Evolutionary conservation across 1,140 invertebrate genomes (phyloP), one percentile per base, ranked within the genome.

Genomic region (Drosophila bocqueti): DNA sequence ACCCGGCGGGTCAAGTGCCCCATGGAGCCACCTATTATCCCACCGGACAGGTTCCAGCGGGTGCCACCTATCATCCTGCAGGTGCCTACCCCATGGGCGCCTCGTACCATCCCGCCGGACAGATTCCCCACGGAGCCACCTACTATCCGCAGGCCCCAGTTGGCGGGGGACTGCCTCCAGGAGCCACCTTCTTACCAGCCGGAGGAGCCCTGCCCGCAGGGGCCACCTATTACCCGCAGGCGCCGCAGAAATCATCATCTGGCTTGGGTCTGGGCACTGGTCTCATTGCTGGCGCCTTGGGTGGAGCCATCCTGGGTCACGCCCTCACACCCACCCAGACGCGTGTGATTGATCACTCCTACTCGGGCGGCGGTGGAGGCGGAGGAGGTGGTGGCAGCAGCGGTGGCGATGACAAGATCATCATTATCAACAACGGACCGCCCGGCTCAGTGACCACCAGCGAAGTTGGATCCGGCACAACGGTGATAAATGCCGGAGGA

Each of bases 401-500:
- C 24, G 79, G 81, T 2, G 75, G 67, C 36, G 86, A 90, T 5
- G 91, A 93, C 58, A 89, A 85, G 46, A 90, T 92, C 29, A 92
- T 92, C 8, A 93, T 92, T 18, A 93, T 93, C 8, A 93, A 92
- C 62, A 93, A 92, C 58, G 86, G 86, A 57, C 91, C 91, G 3
- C 90, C 91, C 11, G 91, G 90, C 47, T 85, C 83, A 11, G 92
- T 92, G 45, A 83, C 92, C 63, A 84, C 92, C n/a, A 69, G 77
- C 2, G 65, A 81, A 31, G 76, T 76, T 5, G 83, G 87, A 15
- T 65, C 82, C 1, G 89, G 91, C 54, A 91, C 89, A 1, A 91
- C 91, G 8, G 81, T 92, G 0, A 92, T 92, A 29, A 92, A 82
- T 21, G 52, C 85, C 9, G 89, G 86, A 31, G 72, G 79, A 31